Conservation (phyloP, 92 coral and sea anemone species). For the Virgularia gustaviana region DNA sequence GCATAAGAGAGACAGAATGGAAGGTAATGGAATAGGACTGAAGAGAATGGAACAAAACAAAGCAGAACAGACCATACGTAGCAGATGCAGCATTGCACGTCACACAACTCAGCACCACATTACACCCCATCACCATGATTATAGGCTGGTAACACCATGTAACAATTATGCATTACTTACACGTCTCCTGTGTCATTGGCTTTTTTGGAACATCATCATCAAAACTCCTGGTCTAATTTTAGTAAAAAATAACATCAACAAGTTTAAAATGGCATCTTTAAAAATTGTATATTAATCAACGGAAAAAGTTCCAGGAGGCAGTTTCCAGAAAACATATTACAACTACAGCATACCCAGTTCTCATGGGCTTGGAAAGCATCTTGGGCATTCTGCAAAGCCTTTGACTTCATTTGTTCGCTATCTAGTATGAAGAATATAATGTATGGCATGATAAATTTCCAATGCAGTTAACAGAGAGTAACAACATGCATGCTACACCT, state of each 20-base stretch:
- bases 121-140: not conserved
- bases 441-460: not conserved
- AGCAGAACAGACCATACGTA: too few relatives aligned
- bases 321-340: not conserved
- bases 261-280: not conserved
- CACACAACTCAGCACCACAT: not conserved
- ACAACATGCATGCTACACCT: not conserved
- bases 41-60: too few relatives aligned
- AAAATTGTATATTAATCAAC: too few relatives aligned
- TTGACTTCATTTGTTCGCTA: slow-evolving; percentile 80
- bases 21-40: too few relatives aligned
- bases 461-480: not conserved
- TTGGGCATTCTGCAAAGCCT: slow-evolving; percentile 81
- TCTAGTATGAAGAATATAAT: slow-evolving; percentile 56
- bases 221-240: slow-evolving; percentile 78
- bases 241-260: not conserved
- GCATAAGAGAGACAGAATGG: too few relatives aligned
- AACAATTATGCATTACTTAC: slow-evolving; percentile 54
- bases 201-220: slow-evolving; percentile 67
- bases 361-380: slow-evolving; percentile 83
- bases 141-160: too few relatives aligned
- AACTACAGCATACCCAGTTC: slow-evolving; percentile 60
- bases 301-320: not conserved
- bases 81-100: not conserved
- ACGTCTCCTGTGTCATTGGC: slow-evolving; percentile 75